These are phyloP conservation scores for Drosophila algonquin DNA, from an alignment of 2,888 invertebrate species.

Conservation along the genomic window DNA sequence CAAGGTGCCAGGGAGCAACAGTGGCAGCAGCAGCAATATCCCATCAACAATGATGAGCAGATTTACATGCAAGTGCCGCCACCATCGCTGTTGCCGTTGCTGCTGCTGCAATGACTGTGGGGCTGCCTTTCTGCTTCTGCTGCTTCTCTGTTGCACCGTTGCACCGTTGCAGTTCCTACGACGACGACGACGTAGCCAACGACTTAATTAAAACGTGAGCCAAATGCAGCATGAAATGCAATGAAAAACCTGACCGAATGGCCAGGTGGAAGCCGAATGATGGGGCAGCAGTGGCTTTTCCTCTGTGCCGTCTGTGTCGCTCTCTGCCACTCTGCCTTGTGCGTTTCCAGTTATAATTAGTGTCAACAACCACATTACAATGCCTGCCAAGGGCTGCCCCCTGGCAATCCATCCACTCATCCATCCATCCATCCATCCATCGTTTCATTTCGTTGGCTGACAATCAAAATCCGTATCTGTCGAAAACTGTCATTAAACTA, in stretches of 20 bases:
- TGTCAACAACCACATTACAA: slow-evolving; percentile 79
- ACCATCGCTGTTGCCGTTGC: slow-evolving; percentile 11
- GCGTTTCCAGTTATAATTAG: slow-evolving; percentile 74
- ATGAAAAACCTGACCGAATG: slow-evolving; percentile 77
- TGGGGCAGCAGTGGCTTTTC: too few species aligned
- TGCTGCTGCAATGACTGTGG: slow-evolving; percentile 34
- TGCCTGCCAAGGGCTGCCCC: slow-evolving; percentile 51
- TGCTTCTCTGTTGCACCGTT: not conserved
- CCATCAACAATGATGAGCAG: slow-evolving; percentile 82
- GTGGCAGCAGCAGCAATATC: slow-evolving; percentile 67
- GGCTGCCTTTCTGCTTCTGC: slow-evolving; percentile 27
- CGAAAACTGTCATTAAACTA: slow-evolving; percentile 69
- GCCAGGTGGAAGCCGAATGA: slow-evolving; percentile 47
- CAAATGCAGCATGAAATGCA: slow-evolving; percentile 79
- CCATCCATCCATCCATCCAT: slow-evolving; percentile 7
- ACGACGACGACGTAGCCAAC: slow-evolving; percentile 36
- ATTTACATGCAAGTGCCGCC: slow-evolving; percentile 81
- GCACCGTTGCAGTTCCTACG: slow-evolving; percentile 18
- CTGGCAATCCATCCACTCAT: slow-evolving; percentile 15
- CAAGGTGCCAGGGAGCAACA: not conserved
- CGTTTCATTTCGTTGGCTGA: slow-evolving; percentile 24
- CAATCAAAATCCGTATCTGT: slow-evolving; percentile 73
- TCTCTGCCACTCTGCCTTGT: slow-evolving; percentile 16
- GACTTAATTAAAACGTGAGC: slow-evolving; percentile 81
- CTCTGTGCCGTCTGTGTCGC: too few species aligned